These are phyloP conservation scores for Habropoda laboriosa DNA, from an alignment of 1,140 invertebrate genomes.

Conservation along the genomic window DNA sequence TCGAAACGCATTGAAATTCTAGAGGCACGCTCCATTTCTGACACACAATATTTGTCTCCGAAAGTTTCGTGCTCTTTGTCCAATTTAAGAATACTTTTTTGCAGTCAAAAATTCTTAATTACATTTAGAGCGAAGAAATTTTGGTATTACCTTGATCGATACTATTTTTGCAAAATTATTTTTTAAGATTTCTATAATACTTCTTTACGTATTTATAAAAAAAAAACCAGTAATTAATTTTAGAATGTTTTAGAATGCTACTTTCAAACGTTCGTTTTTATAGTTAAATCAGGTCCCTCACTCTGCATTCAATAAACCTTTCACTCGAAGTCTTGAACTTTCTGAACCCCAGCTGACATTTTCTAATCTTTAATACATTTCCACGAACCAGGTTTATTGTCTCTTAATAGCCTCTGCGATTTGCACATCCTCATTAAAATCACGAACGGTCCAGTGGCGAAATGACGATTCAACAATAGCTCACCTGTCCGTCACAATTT, in stretches of 20 bases:
- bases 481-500: too few relatives aligned
- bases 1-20: slow-evolving; percentile 55
- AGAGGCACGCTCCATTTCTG: slow-evolving; percentile 28
- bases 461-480: background rate
- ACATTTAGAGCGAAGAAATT: background rate
- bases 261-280: too few relatives aligned
- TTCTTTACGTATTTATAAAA: too few relatives aligned
- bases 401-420: background rate
- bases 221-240: too few relatives aligned
- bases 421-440: background rate
- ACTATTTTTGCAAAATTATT: too few relatives aligned
- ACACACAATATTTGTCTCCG: slow-evolving; percentile 46
- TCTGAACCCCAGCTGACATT: background rate
- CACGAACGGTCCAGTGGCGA: background rate
- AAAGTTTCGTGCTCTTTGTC: slow-evolving; percentile 1
- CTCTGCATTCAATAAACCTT: background rate
- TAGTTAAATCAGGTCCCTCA: too few relatives aligned
- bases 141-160: too few relatives aligned
- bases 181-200: too few relatives aligned
- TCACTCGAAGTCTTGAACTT: background rate
- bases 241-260: too few relatives aligned
- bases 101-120: background rate
- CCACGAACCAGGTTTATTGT: background rate
- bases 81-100: background rate
- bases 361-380: background rate